A percentile compares a stretch with the other conserved stretches of the same genome.
These are phyloP conservation scores for Dromas ardeola DNA, from an alignment of 2,113 vertebrate genomes.

Conservation along the genomic window DNA sequence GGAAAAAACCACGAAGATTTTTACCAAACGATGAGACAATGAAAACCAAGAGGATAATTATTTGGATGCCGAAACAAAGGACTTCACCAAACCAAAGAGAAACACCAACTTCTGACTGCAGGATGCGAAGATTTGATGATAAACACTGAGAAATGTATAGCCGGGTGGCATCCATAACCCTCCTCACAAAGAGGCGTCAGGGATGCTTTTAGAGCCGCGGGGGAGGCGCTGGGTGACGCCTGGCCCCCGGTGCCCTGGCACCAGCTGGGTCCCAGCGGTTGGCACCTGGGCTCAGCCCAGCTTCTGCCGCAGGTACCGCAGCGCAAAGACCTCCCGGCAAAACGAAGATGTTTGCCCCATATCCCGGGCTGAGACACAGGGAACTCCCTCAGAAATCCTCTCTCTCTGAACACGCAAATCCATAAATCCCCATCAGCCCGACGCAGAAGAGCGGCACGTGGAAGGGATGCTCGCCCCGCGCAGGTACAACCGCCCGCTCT, in stretches of 20 bases:
- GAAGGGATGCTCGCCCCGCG: constrained; percentile 65
- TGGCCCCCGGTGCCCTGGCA: constrained; percentile 39
- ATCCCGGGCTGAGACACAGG: constrained; percentile 46
- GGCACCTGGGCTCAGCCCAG: constrained; percentile 31
- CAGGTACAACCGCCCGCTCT: constrained; percentile 39
- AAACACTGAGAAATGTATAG: fast-evolving
- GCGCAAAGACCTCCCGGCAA: constrained; percentile 19
- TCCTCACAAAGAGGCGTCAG: neutral
- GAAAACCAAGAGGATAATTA: neutral
- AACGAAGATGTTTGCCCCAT: constrained; percentile 52
- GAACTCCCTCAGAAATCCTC: constrained; percentile 64
- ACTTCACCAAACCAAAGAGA: neutral
- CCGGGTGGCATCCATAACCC: neutral
- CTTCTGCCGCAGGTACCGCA: constrained; percentile 18
- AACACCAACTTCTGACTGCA: neutral
- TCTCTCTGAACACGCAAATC: constrained; percentile 64
- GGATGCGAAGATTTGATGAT: neutral
- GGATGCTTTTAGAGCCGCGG: too few relatives aligned
- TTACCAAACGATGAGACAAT: fast-evolving
- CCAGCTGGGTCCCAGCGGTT: constrained; percentile 52
- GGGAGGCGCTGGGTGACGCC: neutral
- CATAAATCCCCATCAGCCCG: constrained; percentile 68
- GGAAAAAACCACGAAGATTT: neutral
- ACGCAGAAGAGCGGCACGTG: constrained; percentile 63
- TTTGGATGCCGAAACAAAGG: neutral